A percentile compares a stretch with the other conserved stretches of the same genome.
Conservation (phyloP, 2,888 invertebrate genomes). For the Drosophila subsilvestris region DNA sequence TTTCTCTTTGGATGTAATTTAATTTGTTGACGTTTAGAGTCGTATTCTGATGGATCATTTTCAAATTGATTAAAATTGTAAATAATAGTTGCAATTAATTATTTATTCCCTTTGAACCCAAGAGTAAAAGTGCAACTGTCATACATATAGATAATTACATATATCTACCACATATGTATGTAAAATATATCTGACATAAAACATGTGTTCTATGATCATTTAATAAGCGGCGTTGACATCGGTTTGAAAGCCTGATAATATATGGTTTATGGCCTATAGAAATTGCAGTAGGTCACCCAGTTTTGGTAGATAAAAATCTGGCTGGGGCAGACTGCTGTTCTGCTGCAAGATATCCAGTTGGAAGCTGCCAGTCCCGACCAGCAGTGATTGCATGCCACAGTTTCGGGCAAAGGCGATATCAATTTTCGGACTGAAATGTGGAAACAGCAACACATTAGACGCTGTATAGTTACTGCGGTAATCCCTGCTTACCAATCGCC, state of each 20-base stretch:
- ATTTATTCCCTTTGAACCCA: neutral
- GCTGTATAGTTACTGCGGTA: slow-evolving; percentile 10
- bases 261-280: slow-evolving; percentile 31
- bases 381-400: slow-evolving; percentile 93
- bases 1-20: too few relatives aligned
- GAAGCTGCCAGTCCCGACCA: slow-evolving; percentile 95
- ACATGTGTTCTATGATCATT: neutral
- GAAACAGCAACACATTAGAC: slow-evolving; percentile 12
- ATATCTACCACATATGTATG: neutral
- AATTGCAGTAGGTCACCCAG: slow-evolving; percentile 88
- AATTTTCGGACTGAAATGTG: slow-evolving; percentile 90
- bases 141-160: neutral
- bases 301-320: slow-evolving; percentile 89
- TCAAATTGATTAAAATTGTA: neutral
- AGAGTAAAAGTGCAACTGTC: too few relatives aligned
- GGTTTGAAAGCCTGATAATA: neutral
- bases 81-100: neutral
- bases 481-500: slow-evolving; percentile 82
- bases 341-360: slow-evolving; percentile 85
- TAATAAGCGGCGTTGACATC: neutral
- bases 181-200: neutral
- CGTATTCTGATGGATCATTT: too few relatives aligned
- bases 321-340: slow-evolving; percentile 87
- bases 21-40: too few relatives aligned
- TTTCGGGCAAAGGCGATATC: slow-evolving; percentile 95